Base-by-base conservation (phyloP, 2,888 invertebrate genomes). In the Sympetrum striolatum region DNA sequence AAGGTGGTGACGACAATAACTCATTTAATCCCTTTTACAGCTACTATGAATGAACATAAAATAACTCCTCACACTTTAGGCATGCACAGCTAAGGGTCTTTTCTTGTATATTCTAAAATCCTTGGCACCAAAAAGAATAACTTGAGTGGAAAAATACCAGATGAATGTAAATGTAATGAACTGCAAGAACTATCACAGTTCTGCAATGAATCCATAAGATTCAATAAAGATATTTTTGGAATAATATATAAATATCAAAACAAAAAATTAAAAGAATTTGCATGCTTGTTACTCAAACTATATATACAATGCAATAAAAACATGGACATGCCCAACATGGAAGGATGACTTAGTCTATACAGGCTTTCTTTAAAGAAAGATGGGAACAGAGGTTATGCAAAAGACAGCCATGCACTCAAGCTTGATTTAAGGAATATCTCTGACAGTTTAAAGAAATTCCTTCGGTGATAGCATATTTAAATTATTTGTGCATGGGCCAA, bases 61-160 rank as follows among this genome's bases (percentile, higher is more conserved):
- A 60, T 37, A 86, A 64, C 64, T 64, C 86, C 60, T 35, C 82
- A 82, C 82, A 58, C 73, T n/a, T 73, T 73, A n/a, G 73, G 73
- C 73, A 73, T 73, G 31, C 31, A 73, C 82, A 53, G 31, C 35
- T 73, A 60, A 14, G 25, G 25, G 48, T 82, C 81, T 44, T n/a
- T 25, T 64, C 37, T 86, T 31, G 18, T 58, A n/a, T 12, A 31
- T 39, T 37, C 39, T 60, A 58, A 64, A 86, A 86, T 86, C 86
- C 86, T 86, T 86, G 86, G 86, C 86, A 86, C 58, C 58, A 60
- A 64, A 86, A 86, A 86, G 86, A 86, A 86, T n/a, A n/a, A 22
- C 58, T 60, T 35, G 86, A 58, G 60, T 35, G 22, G 86, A 86
- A 12, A 44, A 86, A 37, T 60, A 86, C 35, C n/a, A 35, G 31